Base-by-base conservation (phyloP, 2,113 vertebrate species). In the Deroptyus accipitrinus region DNA sequence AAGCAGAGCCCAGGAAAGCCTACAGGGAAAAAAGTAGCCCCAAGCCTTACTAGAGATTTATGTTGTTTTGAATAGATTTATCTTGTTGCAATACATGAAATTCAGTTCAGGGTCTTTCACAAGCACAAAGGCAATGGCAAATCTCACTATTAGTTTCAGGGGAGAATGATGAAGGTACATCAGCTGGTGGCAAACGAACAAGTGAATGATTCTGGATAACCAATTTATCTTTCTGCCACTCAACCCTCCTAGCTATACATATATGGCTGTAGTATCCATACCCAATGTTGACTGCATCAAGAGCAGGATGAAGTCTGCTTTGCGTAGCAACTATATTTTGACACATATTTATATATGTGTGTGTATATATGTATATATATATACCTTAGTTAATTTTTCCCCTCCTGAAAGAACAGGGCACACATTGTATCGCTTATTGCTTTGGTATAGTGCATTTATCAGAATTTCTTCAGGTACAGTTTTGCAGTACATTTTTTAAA, bases 181-280 rank as follows among this genome's bases (percentile, higher is more conserved):
- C 76, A 84, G 28, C 52, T 75, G 51, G 31, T 77, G 77, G 57
- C 49, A 90, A 77, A 57, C n/a, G 63, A 90, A 84, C 30, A 93
- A 77, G 62, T 74, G 73, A 96, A 75, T 46, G 33, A 84, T 63
- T 72, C 72, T n/a, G 37, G 66, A 57, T 70, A 90, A 72, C 10
- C 24, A 46, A 66, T 96, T 86, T 78, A 78, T 97, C 88, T 82
- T 90, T 90, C 77, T 92, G 75, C 41, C 80, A 76, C 20, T 83
- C 78, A 80, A 3, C 17, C 2, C 63, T 79, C 63, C 78, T 59
- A 73, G 23, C 31, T 96, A 42, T 25, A 92, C 94, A 92, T 46
- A 67, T 9, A 67, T 10, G 63, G 57, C 14, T 48, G 35, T 85
- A 57, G 27, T 44, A 84, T 57, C 55, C 33, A 75, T 52, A 51